Conservation (phyloP, 2,113 vertebrate species). For the Tonatia bakeri region DNA sequence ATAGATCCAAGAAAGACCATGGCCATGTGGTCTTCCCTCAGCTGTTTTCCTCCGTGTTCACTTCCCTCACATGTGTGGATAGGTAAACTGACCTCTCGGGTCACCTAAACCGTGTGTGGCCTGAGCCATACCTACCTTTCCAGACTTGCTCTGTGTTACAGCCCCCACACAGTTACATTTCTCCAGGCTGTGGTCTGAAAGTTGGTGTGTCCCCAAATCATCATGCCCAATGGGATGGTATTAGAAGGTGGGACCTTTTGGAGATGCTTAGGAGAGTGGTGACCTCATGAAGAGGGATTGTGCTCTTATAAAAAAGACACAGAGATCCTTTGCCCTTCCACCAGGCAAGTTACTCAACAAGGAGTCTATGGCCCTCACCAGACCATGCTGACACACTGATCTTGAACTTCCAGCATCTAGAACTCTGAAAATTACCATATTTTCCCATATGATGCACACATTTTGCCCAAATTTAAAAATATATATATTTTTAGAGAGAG, state of each 20-base stretch:
- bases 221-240: neutral
- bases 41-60: neutral
- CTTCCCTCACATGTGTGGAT: neutral
- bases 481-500: too few relatives aligned
- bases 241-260: neutral
- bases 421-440: neutral
- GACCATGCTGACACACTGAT: neutral
- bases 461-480: too few relatives aligned
- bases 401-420: neutral
- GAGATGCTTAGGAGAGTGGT: neutral
- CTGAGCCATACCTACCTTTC: neutral
- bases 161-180: neutral
- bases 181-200: neutral
- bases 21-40: neutral
- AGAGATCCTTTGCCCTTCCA: neutral
- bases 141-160: neutral
- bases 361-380: neutral
- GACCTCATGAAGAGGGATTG: neutral
- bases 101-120: neutral
- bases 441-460: too few relatives aligned
- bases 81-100: neutral
- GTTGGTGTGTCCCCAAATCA: neutral
- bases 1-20: neutral
- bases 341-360: neutral
- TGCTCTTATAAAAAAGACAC: neutral